Conservation (phyloP, 1,140 invertebrate genomes). For the Oryctes rhinoceros region DNA sequence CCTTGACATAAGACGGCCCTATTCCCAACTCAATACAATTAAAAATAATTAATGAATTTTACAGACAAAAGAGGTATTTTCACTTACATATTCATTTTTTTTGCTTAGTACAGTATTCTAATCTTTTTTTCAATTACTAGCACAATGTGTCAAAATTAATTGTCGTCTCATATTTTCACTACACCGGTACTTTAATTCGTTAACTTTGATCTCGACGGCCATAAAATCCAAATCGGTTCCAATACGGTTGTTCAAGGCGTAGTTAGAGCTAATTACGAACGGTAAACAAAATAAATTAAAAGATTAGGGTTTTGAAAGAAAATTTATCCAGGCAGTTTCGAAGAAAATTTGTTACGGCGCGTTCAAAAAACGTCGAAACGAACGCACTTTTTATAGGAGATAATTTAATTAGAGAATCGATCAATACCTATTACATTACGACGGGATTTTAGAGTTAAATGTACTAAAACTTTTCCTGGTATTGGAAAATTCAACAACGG, state of each 20-base stretch:
- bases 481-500: neutral
- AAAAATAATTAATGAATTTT: too few species aligned
- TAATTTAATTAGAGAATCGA: conserved; percentile 1
- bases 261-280: neutral
- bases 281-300: neutral
- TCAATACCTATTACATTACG: neutral
- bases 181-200: too few species aligned
- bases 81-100: too few species aligned
- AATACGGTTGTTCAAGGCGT: neutral
- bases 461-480: neutral
- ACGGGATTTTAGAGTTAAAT: neutral
- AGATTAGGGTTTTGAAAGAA: neutral
- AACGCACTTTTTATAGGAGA: neutral
- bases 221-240: neutral
- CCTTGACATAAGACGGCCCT: too few species aligned
- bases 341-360: neutral
- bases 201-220: too few species aligned
- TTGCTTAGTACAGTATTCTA: too few species aligned
- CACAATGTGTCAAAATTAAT: too few species aligned
- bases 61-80: too few species aligned
- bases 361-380: neutral
- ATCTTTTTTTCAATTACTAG: too few species aligned
- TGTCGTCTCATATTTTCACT: too few species aligned
- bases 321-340: neutral
- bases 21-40: too few species aligned